Percentiles rank a stretch among this genome's conserved stretches.
These are phyloP conservation scores for Ophiothrix spiculata DNA, from an alignment of 35 echinoderm and acorn worm genomes.

Conservation along the genomic window DNA sequence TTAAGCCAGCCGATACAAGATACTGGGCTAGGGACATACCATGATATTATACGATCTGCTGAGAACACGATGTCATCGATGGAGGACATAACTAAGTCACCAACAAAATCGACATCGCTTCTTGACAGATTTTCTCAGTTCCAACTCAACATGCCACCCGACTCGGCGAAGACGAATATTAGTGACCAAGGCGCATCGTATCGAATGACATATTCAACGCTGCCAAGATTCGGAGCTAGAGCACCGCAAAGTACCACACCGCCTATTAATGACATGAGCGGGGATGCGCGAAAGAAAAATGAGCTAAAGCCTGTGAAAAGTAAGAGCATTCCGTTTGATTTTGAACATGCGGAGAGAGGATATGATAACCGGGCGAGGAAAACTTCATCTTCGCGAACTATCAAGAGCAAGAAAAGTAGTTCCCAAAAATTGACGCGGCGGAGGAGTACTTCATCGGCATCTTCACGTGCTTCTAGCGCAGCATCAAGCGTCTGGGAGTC, in stretches of 20 bases:
- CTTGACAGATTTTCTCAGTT: constrained; percentile 31
- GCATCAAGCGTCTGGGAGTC: constrained; percentile 51
- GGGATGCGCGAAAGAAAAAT: neutral
- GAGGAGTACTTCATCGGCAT: too few species aligned
- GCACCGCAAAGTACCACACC: neutral
- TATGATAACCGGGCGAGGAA: neutral
- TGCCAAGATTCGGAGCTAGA: constrained; percentile 21
- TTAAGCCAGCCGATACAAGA: neutral
- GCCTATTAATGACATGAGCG: neutral
- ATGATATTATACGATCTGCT: neutral
- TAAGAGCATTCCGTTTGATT: neutral
- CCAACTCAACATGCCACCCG: neutral
- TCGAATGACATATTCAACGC: constrained; percentile 81
- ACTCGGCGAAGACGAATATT: neutral
- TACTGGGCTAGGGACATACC: neutral
- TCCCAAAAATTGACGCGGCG: neutral
- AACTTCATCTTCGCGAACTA: neutral
- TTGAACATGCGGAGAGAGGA: neutral
- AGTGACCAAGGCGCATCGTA: constrained; percentile 9
- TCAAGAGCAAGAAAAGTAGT: neutral
- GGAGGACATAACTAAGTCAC: neutral
- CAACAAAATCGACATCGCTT: neutral
- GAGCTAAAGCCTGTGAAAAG: neutral
- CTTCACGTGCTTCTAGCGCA: neutral
- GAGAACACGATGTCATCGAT: neutral